phyloP scores from a whole-genome alignment of 1,140 invertebrate genomes.

The Microplitis demolitor region DNA sequence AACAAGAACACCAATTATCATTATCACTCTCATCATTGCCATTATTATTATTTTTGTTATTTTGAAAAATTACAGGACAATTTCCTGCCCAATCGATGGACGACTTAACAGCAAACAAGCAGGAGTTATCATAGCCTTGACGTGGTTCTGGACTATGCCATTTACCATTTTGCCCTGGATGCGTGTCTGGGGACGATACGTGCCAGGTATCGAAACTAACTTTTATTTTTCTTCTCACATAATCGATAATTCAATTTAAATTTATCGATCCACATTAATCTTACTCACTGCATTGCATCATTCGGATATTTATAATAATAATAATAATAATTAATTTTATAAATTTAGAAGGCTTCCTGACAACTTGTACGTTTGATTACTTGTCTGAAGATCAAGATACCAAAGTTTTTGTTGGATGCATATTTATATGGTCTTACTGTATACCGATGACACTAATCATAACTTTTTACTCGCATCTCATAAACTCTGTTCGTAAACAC shows the following conservation, averaged over 20 bases:
- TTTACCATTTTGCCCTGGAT: slow-evolving; percentile 72
- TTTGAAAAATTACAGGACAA: slow-evolving; percentile 63
- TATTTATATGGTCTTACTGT: slow-evolving; percentile 73
- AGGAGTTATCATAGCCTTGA: slow-evolving; percentile 66
- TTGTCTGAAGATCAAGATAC: slow-evolving; percentile 72
- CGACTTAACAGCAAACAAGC: slow-evolving; percentile 71
- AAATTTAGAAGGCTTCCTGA: slow-evolving; percentile 73
- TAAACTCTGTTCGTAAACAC: slow-evolving; percentile 74
- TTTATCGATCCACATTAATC: neutral
- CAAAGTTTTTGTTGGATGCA: slow-evolving; percentile 69
- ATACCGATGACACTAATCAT: slow-evolving; percentile 72
- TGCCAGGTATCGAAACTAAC: slow-evolving; percentile 65
- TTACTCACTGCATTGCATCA: neutral
- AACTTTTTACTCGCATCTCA: slow-evolving; percentile 73
- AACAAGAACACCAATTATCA: slow-evolving; percentile 5
- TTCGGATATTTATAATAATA: too few species aligned
- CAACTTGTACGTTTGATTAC: slow-evolving; percentile 78
- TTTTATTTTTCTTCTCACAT: neutral
- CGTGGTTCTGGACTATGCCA: slow-evolving; percentile 74
- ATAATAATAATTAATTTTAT: neutral
- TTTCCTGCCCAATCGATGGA: slow-evolving; percentile 76
- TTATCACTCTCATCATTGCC: neutral
- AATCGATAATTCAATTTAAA: too few species aligned
- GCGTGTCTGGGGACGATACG: slow-evolving; percentile 70
- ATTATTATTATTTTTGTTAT: too few species aligned